Base-by-base conservation (phyloP, 2,113 vertebrate genomes). In the Panthera tigris region DNA sequence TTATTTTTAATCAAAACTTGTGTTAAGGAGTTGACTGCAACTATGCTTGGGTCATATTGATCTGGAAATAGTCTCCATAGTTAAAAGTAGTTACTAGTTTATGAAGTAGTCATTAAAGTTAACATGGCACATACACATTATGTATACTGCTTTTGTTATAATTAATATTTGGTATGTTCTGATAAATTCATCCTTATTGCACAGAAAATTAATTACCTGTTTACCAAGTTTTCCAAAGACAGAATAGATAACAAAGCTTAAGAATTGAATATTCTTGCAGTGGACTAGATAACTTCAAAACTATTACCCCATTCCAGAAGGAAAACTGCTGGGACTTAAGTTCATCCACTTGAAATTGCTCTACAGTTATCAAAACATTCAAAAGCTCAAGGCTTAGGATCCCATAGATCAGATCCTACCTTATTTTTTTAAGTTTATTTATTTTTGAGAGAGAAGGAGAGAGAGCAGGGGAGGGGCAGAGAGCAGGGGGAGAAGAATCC, bases 171-270 rank as follows among this genome's bases (percentile, higher is more conserved):
- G 33, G 19, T 81, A 10, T 52, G 39, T 96, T 91, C 86, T 92
- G 65, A 33, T 68, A 82, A 94, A 69, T 45, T 74, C 84, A 71
- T 97, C 80, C 76, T 89, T 79, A 68, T 5, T 90, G 39, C 89
- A 96, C 29, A 52, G 79, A 12, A 92, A 69, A 71, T 45, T n/a
- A 61, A 65, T 45, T 31, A 61, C 82, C 89, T 97, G 96, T 98
- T 95, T 82, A 93, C 81, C 90, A 88, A 29, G 39, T 94, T 97
- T 98, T 97, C 97, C 97, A 98, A 97, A 98, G 95, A 98, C 66
- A 76, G 21, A 88, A 15, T 87, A 98, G 79, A 95, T 95, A 39
- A 65, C 86, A 97, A 94, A 95, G 41, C 65, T 89, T 65, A 92
- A 95, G 74, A 68, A 73, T 92, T 90, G 76, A 78, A 76, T 94